Percentiles rank a stretch among this genome's conserved stretches.
Conservation (phyloP, 2,797 vertebrate genomes). For the Pteropus rufus region DNA sequence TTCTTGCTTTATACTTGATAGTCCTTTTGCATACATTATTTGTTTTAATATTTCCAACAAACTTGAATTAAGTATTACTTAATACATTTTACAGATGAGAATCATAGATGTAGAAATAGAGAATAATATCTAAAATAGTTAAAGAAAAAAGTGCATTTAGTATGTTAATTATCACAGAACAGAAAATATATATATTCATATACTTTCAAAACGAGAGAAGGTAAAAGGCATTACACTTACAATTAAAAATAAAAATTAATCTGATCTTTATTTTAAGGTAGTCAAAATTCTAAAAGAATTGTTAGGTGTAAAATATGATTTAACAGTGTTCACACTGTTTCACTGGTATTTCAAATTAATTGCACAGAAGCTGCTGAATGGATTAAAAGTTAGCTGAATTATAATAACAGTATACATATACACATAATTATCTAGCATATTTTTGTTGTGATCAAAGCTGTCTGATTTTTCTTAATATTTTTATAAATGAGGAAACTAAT, state of each 20-base stretch:
- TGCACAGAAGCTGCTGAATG: not conserved
- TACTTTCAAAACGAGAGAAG: not conserved
- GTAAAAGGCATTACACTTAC: not conserved
- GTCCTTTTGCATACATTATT: not conserved
- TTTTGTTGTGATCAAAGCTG: not conserved
- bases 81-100: not conserved
- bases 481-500: not conserved
- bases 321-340: not conserved
- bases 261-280: not conserved
- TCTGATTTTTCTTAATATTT: not conserved
- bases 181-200: not conserved
- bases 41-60: not conserved
- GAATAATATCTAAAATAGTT: not conserved
- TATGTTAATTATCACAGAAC: not conserved
- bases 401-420: not conserved
- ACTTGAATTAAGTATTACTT: not conserved
- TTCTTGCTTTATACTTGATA: not conserved
- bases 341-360: not conserved
- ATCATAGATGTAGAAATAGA: not conserved
- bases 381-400: constrained; percentile 6
- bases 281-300: not conserved
- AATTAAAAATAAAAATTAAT: not conserved
- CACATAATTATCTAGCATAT: not conserved
- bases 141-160: not conserved
- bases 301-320: not conserved